Evolutionary conservation across 2,888 invertebrate genomes (phyloP), one percentile per base, ranked within the genome.

Genomic region (Iselma pallidipennis): DNA sequence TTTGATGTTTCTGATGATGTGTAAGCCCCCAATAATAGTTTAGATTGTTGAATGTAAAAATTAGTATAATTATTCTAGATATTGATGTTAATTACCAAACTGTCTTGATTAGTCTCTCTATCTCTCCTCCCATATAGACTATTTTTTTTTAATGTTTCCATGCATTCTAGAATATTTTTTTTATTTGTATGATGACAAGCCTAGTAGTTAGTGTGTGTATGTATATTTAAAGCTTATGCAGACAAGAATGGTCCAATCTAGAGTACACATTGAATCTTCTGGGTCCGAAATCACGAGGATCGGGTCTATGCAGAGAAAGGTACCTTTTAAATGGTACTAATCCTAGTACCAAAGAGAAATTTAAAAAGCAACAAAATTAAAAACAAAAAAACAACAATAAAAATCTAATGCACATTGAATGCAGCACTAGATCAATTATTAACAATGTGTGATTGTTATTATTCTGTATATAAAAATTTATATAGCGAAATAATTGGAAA

Each of bases 251-350:
- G 81, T 75, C 77, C 74, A 79, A 75, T 69, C 80, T 83, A 76
- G 82, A 82, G 71, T 77, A 75, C 72, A 77, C 79, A 70, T 79
- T 83, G 80, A 78, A 78, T 68, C 79, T 76, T 67, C 82, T 82
- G 76, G 82, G 82, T 73, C 80, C 80, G 73, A 74, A 77, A 78
- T 75, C 78, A 72, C 80, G 77, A 71, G 80, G 80, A 74, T 76
- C 80, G 70, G 83, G 84, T 78, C 81, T 84, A 77, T 83, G 83
- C 83, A 82, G 84, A 82, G 83, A 84, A 82, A 84, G 84, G 84
- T 84, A 84, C 78, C 77, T 71, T 71, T 71, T 72, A 66, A 65
- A 60, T 66, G 74, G 75, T 74, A 73, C 71, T 71, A 66, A 64
- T 68, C 49, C 59, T 53, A 62, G 74, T 75, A 76, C 74, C 73